A percentile compares a stretch with the other conserved stretches of the same genome.
Evolutionary conservation across 2,888 invertebrate genomes (phyloP).

Genomic region (Drosophila pseudotakahashii): DNA sequence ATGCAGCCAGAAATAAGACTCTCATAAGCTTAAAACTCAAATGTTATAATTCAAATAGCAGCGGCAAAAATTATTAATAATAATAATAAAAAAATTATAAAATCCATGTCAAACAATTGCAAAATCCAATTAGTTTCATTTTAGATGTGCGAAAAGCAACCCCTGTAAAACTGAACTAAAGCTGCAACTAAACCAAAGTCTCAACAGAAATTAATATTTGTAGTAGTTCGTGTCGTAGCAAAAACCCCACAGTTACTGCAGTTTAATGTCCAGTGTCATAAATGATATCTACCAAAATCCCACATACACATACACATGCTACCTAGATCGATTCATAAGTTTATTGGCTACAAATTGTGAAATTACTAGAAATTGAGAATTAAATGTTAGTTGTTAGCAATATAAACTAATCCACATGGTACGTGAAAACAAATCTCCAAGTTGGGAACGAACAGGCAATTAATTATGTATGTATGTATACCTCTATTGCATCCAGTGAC

Average conservation of each 20-base stretch:
- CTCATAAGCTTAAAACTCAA: slow-evolving; percentile 67
- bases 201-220: slow-evolving; percentile 24
- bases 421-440: slow-evolving; percentile 5
- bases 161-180: slow-evolving; percentile 18
- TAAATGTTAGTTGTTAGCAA: slow-evolving; percentile 74
- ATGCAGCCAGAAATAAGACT: slow-evolving; percentile 54
- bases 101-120: slow-evolving; percentile 42
- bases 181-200: slow-evolving; percentile 26
- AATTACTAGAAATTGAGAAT: slow-evolving; percentile 60
- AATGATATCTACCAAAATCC: slow-evolving; percentile 20
- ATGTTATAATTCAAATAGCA: slow-evolving; percentile 71
- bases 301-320: slow-evolving; percentile 62
- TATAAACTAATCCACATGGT: slow-evolving; percentile 41
- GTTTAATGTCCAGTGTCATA: slow-evolving; percentile 20
- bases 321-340: slow-evolving; percentile 70
- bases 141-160: slow-evolving; percentile 42
- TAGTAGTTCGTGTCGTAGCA: slow-evolving; percentile 33
- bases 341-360: slow-evolving; percentile 72
- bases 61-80: slow-evolving; percentile 56
- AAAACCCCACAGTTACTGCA: slow-evolving; percentile 20
- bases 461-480: slow-evolving; percentile 11
- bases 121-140: slow-evolving; percentile 63
- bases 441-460: slow-evolving; percentile 16
- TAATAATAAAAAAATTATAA: slow-evolving; percentile 53
- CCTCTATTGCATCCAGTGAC: slow-evolving; percentile 18